phyloP scores from a whole-genome alignment of 2,888 invertebrate genomes.

The Zele albiditarsus region DNA sequence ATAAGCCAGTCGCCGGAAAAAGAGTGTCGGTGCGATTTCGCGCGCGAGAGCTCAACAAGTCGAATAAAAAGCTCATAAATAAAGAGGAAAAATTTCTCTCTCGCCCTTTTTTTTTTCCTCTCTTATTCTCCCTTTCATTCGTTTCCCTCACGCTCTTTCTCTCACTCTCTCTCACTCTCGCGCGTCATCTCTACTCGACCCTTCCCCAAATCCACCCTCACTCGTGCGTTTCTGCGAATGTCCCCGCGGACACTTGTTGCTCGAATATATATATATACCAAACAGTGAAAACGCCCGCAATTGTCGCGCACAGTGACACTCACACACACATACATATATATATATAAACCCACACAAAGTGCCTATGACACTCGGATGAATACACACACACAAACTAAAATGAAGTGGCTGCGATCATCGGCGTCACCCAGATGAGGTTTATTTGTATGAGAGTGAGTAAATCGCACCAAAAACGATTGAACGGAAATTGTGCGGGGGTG shows the following conservation, averaged over 20 bases:
- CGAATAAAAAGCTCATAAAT: constrained; percentile 74
- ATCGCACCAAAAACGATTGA: constrained; percentile 16
- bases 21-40: constrained; percentile 47
- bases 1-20: constrained; percentile 39
- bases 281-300: constrained; percentile 26
- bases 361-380: neutral
- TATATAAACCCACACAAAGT: neutral
- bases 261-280: constrained; percentile 46
- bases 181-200: constrained; percentile 54
- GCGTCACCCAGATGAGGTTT: constrained; percentile 1
- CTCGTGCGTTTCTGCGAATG: constrained; percentile 71
- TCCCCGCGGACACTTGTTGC: constrained; percentile 73
- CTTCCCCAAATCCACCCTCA: constrained; percentile 56
- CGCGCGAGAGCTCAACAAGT: constrained; percentile 70
- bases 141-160: constrained; percentile 54
- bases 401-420: constrained; percentile 21
- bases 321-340: neutral
- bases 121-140: constrained; percentile 54
- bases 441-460: constrained; percentile 16
- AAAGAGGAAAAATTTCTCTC: constrained; percentile 65
- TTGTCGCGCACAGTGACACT: constrained; percentile 37
- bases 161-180: constrained; percentile 53
- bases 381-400: constrained; percentile 5
- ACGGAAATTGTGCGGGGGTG: constrained; percentile 53
- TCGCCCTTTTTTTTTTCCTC: constrained; percentile 53